phyloP scores from a whole-genome alignment of 2,113 vertebrate species.

The Conger conger region DNA sequence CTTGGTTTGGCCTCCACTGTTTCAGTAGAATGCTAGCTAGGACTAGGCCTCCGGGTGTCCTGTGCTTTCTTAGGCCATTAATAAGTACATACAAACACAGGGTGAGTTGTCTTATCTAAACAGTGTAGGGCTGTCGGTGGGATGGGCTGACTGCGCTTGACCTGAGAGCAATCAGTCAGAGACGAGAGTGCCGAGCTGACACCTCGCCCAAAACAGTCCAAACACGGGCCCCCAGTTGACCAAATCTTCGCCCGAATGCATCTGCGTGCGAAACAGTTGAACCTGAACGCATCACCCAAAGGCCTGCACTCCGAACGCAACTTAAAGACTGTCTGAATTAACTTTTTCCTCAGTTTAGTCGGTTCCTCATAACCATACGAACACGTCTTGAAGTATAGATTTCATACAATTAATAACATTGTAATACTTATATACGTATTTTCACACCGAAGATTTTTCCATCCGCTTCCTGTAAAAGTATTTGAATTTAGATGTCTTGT shows the following conservation, averaged over 20 bases:
- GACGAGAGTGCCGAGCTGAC: conserved; percentile 15
- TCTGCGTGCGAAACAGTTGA: conserved; percentile 23
- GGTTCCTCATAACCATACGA: too few species aligned
- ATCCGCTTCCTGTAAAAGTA: too few species aligned
- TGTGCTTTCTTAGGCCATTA: not conserved
- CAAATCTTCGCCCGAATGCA: conserved; percentile 11
- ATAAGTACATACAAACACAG: not conserved
- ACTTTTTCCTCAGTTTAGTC: too few species aligned
- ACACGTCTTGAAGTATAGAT: too few species aligned
- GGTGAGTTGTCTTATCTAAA: not conserved
- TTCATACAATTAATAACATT: too few species aligned
- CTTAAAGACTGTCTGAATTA: not conserved
- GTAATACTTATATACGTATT: too few species aligned
- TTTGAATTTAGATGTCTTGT: too few species aligned
- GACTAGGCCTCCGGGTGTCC: not conserved
- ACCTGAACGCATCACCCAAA: not conserved
- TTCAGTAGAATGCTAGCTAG: not conserved
- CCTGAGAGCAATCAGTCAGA: conserved; percentile 34
- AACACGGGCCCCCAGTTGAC: not conserved
- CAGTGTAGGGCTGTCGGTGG: conserved; percentile 10
- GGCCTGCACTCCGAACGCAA: not conserved
- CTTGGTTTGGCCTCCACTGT: too few species aligned
- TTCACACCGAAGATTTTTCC: too few species aligned
- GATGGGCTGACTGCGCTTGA: conserved; percentile 29
- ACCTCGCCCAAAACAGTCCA: conserved; percentile 2